phyloP scores from a whole-genome alignment of 2,113 vertebrate species.

The Syngnathoides biaculeatus region DNA sequence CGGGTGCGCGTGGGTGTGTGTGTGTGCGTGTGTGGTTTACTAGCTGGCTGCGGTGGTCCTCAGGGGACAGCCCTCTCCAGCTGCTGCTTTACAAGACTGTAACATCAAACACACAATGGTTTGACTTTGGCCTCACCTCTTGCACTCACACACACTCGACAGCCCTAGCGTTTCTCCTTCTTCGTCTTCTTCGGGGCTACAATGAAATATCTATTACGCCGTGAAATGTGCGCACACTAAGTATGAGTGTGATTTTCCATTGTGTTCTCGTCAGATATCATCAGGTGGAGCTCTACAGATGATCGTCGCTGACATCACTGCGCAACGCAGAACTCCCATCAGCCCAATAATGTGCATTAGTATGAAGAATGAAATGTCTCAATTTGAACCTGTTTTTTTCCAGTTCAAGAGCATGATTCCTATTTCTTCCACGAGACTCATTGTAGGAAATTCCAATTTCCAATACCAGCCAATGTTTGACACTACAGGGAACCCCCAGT shows the following conservation, averaged over 20 bases:
- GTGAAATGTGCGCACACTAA: background rate
- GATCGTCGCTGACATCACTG: conserved; percentile 23
- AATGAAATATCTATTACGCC: background rate
- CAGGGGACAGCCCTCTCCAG: conserved; percentile 66
- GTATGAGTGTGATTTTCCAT: conserved; percentile 9
- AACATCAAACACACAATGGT: conserved; percentile 66
- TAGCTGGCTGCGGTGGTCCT: conserved; percentile 59
- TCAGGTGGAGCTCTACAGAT: conserved; percentile 22
- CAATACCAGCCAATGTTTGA: background rate
- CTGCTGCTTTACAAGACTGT: conserved; percentile 69
- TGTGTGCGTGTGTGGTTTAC: conserved; percentile 55
- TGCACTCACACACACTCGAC: conserved; percentile 22
- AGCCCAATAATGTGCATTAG: conserved; percentile 6
- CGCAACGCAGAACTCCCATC: background rate
- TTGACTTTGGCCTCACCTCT: conserved; percentile 41
- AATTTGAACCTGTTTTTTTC: conserved; percentile 50
- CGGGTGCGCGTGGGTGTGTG: conserved; percentile 15
- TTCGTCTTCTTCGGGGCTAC: background rate
- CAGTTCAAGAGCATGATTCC: conserved; percentile 35
- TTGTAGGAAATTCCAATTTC: background rate
- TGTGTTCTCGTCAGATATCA: conserved; percentile 16
- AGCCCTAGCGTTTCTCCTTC: conserved; percentile 14
- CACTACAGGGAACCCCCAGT: too few relatives aligned
- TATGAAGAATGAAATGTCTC: conserved; percentile 56
- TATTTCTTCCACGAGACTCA: background rate